phyloP scores from a whole-genome alignment of 30 jellyfish, hydroid and myxozoan genomes.

The Turritopsis rubra region DNA sequence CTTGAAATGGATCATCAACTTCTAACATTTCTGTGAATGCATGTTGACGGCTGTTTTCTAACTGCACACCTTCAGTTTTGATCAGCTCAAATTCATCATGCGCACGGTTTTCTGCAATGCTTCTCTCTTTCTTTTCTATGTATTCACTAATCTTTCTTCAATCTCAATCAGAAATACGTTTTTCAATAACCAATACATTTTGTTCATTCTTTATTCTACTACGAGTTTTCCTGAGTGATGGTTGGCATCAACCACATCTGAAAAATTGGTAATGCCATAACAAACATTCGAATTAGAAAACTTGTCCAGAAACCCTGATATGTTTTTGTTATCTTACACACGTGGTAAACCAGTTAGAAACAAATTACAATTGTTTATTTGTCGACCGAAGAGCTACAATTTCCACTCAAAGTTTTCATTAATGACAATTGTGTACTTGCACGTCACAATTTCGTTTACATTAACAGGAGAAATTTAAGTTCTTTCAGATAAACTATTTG shows the following conservation, averaged over 20 bases:
- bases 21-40: neutral
- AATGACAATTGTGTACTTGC: neutral
- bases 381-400: neutral
- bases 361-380: neutral
- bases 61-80: neutral
- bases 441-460: neutral
- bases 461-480: neutral
- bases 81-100: neutral
- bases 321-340: neutral
- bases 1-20: neutral
- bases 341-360: neutral
- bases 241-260: neutral
- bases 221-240: neutral
- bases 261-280: neutral
- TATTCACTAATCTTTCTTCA: neutral
- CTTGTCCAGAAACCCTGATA: neutral
- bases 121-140: slow-evolving; percentile 7
- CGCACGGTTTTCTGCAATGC: neutral
- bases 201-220: neutral
- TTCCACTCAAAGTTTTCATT: neutral
- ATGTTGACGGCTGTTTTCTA: neutral
- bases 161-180: neutral
- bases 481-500: neutral
- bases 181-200: neutral
- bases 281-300: neutral